Base-by-base conservation (phyloP, 2,888 invertebrate species). In the Anthophora plumipes region DNA sequence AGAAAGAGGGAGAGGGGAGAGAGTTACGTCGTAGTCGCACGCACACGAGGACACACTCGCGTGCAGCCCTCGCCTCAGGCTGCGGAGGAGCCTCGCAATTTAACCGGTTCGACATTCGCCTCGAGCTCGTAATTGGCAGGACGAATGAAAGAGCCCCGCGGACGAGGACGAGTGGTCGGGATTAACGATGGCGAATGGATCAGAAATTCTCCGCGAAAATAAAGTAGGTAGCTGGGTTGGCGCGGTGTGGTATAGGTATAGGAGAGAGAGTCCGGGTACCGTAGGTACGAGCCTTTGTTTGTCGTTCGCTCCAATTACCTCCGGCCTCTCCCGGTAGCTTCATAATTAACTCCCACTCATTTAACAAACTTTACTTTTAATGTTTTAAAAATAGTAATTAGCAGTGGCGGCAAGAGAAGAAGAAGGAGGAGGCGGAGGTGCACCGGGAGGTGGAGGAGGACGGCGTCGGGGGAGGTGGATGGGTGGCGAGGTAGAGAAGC, bases 341-440 rank as follows among this genome's bases (percentile, higher is more conserved):
- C 92, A 92, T 93, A 93, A 93, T 93, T 93, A 93, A 93, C 93
- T 93, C 93, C 92, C 93, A 93, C 93, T 93, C 93, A 92, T 93
- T 93, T 92, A 93, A 93, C 92, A 93, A 93, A 93, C 93, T 93
- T 93, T 93, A 93, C 92, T 93, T 93, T 93, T 93, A 93, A 93
- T 93, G 93, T 93, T 93, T 93, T 92, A 92, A 93, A 93, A 93
- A 93, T 93, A 92, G 93, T 92, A 93, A 93, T 93, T 92, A 93
- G 93, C 92, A 92, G 90, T 90, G 90, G 90, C 90, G 89, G 89
- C 89, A 89, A 90, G 90, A 88, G 88, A 87, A 82, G 89, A 85
- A 80, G 86, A 84, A 85, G 88, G 86, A 76, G n/a, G n/a, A 85
- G 77, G 80, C 20, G 64, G 75, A 70, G 73, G 83, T 59, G 80